Evolutionary conservation across 2,888 invertebrate genomes (phyloP), one percentile per base, ranked within the genome.

Genomic region (Gari tellinella): DNA sequence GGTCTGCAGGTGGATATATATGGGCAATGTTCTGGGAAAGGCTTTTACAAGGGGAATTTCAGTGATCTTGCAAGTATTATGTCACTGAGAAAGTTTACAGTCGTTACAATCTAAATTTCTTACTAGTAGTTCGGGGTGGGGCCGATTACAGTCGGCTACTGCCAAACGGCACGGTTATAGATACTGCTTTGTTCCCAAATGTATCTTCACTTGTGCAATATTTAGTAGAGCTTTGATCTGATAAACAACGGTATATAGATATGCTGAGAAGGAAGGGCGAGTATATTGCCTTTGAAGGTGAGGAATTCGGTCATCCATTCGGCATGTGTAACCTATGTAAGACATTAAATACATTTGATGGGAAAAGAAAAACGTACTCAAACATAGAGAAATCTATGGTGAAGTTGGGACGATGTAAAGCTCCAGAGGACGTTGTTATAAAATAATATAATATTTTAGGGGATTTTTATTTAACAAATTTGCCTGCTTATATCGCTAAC

Each of bases 41-140:
- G 31, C 10, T 7, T 4, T 7, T 31, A 31, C 10, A 31, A 31
- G 4, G 31, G 31, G 10, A 10, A 31, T 7, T 31, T 31, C 31
- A 82, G 53, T 78, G 72, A n/a, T 40, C 77, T 31, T 82, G 80
- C 26, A 67, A 60, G 21, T 80, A 82, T 57, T 82, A 82, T 51
- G 61, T 82, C 23, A 80, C 73, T 0, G 82, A 82, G 48, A 81
- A 82, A 25, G 68, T 68, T 45, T 82, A 70, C 48, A 68, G 61
- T 25, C 52, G 65, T 15, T 72, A 74, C 21, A 43, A 63, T 17
- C 48, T 60, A 15, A 66, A 74, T 23, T 38, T 69, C 37, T 49
- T 82, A 17, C 46, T 69, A 10, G 70, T 81, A 7, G 74, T 80
- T 2, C 43, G 74, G 7, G 81, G 81, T 21, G 56, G 43, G 1